A percentile compares a stretch with the other conserved stretches of the same genome.
Evolutionary conservation across 2,113 vertebrate genomes (phyloP).

Genomic region (Piaya cayana): DNA sequence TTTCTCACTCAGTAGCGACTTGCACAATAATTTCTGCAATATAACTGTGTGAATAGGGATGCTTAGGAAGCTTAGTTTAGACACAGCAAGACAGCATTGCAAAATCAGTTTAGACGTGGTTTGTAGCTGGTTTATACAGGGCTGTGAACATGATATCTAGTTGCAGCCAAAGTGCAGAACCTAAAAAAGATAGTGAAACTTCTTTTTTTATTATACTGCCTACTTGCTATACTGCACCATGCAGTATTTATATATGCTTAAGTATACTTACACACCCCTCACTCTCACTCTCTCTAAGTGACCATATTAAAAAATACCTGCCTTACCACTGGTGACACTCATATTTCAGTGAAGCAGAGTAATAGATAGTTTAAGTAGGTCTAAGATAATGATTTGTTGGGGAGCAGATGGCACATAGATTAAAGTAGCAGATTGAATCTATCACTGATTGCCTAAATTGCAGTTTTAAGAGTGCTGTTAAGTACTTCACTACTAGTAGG

Average conservation of each 20-base stretch:
- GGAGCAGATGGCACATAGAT: conserved; percentile 5
- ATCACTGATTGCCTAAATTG: conserved; percentile 14
- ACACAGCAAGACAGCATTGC: not conserved
- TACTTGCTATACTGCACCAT: not conserved
- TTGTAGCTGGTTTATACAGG: not conserved
- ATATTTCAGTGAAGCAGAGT: not conserved
- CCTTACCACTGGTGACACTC: not conserved
- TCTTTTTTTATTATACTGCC: not conserved
- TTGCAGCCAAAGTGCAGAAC: not conserved
- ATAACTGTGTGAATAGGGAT: not conserved
- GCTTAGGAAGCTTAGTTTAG: not conserved
- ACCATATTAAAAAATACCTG: not conserved
- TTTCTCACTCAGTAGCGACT: not conserved
- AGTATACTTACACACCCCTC: no score
- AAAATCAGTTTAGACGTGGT: not conserved
- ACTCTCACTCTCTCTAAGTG: not conserved
- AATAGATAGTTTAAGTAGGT: not conserved
- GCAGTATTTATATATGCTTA: not conserved
- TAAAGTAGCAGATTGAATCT: conserved; percentile 12
- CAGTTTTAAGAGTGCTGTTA: conserved; percentile 21
- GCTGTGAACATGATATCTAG: not conserved
- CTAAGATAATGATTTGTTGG: not conserved
- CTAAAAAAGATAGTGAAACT: not conserved
- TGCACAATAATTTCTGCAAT: not conserved
- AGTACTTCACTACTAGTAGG: not conserved